Conservation (phyloP, 37 sponge, comb jelly and placozoan genomes). For the Spongia lamella region DNA sequence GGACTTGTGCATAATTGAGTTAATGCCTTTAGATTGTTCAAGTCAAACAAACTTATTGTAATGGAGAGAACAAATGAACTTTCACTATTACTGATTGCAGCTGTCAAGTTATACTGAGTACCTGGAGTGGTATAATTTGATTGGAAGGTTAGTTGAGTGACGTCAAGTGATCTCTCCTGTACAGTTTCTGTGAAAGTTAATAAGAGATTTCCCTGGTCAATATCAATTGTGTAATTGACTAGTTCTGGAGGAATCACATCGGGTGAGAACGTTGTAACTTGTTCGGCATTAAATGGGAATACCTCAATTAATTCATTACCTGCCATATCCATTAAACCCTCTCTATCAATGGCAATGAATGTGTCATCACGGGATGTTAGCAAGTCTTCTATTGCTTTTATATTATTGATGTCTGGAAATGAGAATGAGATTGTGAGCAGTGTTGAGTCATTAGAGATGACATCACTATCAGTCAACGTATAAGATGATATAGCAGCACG, state of each 20-base stretch:
- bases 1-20: constrained; percentile 52
- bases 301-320: constrained; percentile 71
- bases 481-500: constrained; percentile 45
- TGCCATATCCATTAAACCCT: constrained; percentile 69
- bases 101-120: constrained; percentile 48
- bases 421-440: constrained; percentile 61
- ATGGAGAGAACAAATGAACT: constrained; percentile 40
- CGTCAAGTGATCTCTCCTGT: constrained; percentile 64
- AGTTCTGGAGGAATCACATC: constrained; percentile 67
- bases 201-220: constrained; percentile 56
- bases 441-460: constrained; percentile 60
- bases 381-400: constrained; percentile 75
- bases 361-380: constrained; percentile 50
- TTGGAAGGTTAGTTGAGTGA: constrained; percentile 58
- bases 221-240: constrained; percentile 70
- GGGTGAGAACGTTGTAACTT: constrained; percentile 18
- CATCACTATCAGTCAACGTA: constrained; percentile 46
- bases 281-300: constrained; percentile 34
- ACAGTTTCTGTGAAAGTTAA: constrained; percentile 87
- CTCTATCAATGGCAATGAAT: constrained; percentile 68
- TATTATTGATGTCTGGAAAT: constrained; percentile 65
- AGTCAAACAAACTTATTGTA: constrained; percentile 56
- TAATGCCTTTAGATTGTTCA: constrained; percentile 69
- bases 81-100: constrained; percentile 58
- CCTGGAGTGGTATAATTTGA: constrained; percentile 8